Conservation (phyloP, 2,797 vertebrate genomes). For the Sarcoramphus papa region DNA sequence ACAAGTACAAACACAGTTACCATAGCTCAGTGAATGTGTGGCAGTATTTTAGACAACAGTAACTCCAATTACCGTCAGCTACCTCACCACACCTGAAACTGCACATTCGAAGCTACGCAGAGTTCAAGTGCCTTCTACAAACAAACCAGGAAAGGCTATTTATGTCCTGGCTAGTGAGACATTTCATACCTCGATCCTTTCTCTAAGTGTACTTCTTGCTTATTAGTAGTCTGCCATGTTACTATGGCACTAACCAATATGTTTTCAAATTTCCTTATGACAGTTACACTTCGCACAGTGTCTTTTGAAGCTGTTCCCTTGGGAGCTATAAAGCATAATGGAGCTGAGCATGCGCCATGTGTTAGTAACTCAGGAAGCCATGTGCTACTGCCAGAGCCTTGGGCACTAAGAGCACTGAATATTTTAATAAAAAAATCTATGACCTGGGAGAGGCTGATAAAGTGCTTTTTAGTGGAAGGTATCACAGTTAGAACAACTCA, state of each 20-base stretch:
- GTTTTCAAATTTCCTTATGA: neutral
- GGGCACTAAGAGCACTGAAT: neutral
- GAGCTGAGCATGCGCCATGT: fast-evolving
- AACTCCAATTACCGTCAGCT: neutral
- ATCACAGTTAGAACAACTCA: neutral
- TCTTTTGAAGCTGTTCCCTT: neutral
- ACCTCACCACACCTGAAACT: neutral
- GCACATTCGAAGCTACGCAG: fast-evolving
- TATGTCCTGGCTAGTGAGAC: neutral
- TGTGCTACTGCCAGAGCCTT: neutral
- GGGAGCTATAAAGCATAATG: neutral
- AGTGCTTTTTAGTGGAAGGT: neutral
- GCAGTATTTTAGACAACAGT: neutral
- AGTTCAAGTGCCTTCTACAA: neutral
- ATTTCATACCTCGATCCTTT: neutral
- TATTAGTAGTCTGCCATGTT: neutral
- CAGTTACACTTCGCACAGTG: neutral
- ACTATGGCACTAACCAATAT: neutral
- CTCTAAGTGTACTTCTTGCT: neutral
- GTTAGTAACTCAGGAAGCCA: neutral
- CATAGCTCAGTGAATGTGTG: fast-evolving
- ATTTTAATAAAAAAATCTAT: neutral
- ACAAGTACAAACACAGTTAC: neutral
- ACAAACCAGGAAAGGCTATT: neutral
- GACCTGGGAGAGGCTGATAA: neutral